These are phyloP conservation scores for Tinea semifulvella DNA, from an alignment of 2,888 invertebrate genomes.

Conservation along the genomic window DNA sequence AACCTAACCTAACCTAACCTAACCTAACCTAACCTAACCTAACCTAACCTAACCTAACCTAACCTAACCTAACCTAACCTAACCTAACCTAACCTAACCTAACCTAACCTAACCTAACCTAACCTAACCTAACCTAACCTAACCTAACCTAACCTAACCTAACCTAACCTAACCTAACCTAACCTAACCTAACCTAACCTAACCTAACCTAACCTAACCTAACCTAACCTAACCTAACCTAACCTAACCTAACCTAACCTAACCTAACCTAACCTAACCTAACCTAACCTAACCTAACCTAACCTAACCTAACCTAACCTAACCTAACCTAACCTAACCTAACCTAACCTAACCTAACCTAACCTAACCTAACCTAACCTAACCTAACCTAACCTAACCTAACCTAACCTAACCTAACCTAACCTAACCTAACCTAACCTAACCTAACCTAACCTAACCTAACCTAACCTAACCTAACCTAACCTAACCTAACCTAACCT, in stretches of 20 bases:
- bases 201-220: conserved; percentile 14
- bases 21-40: conserved; percentile 11
- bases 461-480: conserved; percentile 16
- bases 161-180: conserved; percentile 14
- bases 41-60: conserved; percentile 3
- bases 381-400: conserved; percentile 16
- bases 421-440: conserved; percentile 16
- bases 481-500: conserved; percentile 15
- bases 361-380: conserved; percentile 16
- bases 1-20: conserved; percentile 6
- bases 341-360: conserved; percentile 14
- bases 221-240: conserved; percentile 14
- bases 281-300: conserved; percentile 5
- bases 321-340: conserved; percentile 11
- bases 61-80: conserved; percentile 12
- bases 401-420: conserved; percentile 14
- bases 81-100: conserved; percentile 14
- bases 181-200: conserved; percentile 14
- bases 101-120: conserved; percentile 14
- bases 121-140: conserved; percentile 14
- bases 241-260: conserved; percentile 10
- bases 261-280: conserved; percentile 5
- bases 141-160: conserved; percentile 12
- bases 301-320: conserved; percentile 2
- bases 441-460: conserved; percentile 16